A percentile compares a stretch with the other conserved stretches of the same genome.
phyloP scores from a whole-genome alignment of 2,888 invertebrate genomes.

The Rhagophthalmus giganteus region DNA sequence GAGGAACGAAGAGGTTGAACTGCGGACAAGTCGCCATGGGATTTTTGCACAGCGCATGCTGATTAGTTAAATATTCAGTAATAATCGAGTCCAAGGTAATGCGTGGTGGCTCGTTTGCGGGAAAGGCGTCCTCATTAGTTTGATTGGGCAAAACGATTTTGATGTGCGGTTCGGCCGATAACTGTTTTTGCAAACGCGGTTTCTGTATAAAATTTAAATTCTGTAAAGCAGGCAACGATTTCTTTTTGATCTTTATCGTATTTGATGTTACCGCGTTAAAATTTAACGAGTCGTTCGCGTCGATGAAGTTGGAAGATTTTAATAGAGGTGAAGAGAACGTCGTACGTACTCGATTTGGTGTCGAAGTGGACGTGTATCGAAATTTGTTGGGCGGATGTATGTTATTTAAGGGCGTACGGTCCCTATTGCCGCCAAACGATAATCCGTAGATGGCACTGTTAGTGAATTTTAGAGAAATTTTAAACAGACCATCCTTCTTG shows the following conservation, averaged over 20 bases:
- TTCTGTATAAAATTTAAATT: conserved; percentile 41
- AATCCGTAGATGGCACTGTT: too few species aligned
- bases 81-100: conserved; percentile 89
- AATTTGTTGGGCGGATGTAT: conserved; percentile 54
- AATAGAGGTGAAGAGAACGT: conserved; percentile 37
- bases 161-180: conserved; percentile 48
- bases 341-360: conserved; percentile 53
- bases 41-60: conserved; percentile 96
- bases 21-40: conserved; percentile 97
- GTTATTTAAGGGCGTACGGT: too few species aligned
- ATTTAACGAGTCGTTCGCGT: conserved; percentile 4
- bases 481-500: too few species aligned
- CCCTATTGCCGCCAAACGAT: too few species aligned
- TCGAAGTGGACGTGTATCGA: conserved; percentile 57
- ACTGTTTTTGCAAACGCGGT: conserved; percentile 59
- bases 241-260: conserved; percentile 44
- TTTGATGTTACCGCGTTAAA: conserved; percentile 33
- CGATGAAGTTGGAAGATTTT: conserved; percentile 20
- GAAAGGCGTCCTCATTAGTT: conserved; percentile 38
- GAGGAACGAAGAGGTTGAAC: conserved; percentile 92
- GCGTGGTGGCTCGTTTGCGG: conserved; percentile 49
- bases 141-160: conserved; percentile 36
- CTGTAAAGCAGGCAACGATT: conserved; percentile 22
- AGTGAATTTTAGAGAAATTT: too few species aligned
- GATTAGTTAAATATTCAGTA: conserved; percentile 94